Evolutionary conservation across 2,797 vertebrate genomes (phyloP).

Genomic region (Diplodus puntazzo): DNA sequence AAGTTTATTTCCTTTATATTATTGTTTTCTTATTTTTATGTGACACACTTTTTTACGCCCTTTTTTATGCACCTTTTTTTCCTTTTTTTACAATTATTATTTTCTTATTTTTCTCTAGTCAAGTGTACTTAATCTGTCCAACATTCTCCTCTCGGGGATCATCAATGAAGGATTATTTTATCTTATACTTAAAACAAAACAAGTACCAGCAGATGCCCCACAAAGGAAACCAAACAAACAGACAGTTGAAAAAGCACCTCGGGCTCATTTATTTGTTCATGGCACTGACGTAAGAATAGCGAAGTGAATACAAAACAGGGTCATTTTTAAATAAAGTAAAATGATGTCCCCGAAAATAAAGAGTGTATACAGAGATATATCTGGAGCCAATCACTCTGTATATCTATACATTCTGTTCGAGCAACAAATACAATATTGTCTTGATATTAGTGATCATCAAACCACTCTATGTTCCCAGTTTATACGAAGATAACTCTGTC

Average conservation of each 20-base stretch:
- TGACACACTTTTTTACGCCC: neutral
- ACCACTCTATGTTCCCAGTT: no score
- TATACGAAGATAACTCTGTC: no score
- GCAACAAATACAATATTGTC: neutral
- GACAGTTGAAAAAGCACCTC: neutral
- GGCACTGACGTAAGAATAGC: no score
- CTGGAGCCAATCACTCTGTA: neutral
- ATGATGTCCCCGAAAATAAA: neutral
- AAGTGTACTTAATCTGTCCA: neutral
- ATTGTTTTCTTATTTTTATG: neutral
- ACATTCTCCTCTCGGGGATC: neutral
- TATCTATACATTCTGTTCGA: neutral
- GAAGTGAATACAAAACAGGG: neutral
- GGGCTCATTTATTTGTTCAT: neutral
- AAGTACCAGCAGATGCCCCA: neutral
- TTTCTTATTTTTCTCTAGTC: no score
- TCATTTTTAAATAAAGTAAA: neutral
- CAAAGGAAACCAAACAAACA: neutral
- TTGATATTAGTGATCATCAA: no score
- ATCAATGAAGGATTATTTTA: neutral
- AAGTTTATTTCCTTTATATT: neutral
- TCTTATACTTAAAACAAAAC: neutral
- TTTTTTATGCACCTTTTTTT: neutral
- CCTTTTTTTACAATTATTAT: neutral
- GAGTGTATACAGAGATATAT: neutral